Conservation (phyloP, 2,113 vertebrate genomes). For the Semnopithecus entellus region DNA sequence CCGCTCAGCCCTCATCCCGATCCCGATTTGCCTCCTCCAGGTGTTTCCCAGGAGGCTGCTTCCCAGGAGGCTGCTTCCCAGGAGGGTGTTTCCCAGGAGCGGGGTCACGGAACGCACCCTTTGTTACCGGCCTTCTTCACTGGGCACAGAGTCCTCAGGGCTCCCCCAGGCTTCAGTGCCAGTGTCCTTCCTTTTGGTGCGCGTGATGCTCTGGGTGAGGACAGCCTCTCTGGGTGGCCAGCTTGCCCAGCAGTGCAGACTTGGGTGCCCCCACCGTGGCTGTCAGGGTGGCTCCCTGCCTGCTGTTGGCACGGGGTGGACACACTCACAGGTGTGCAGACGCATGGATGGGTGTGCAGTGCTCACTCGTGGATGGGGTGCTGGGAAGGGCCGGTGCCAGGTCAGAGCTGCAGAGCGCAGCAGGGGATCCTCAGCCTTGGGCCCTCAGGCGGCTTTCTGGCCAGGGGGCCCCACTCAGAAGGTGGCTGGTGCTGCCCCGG, state of each 20-base stretch:
- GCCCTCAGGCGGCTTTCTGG: accelerated
- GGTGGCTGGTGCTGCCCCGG: accelerated
- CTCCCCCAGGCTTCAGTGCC: background rate
- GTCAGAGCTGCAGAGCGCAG: background rate
- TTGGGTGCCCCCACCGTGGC: accelerated
- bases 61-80: no score
- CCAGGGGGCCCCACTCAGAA: background rate
- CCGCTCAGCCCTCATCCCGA: no score
- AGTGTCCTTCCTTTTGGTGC: background rate
- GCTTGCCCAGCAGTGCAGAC: accelerated
- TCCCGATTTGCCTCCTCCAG: no score
- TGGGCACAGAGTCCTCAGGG: background rate
- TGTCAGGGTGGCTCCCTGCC: accelerated
- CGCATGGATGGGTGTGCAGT: accelerated
- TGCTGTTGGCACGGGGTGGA: background rate
- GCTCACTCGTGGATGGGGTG: accelerated
- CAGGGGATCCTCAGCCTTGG: background rate
- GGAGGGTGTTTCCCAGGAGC: no score
- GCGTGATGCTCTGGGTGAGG: background rate
- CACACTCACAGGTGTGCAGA: background rate
- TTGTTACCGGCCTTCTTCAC: background rate
- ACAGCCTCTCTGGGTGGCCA: background rate
- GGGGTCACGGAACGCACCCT: no score
- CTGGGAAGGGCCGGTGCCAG: background rate
- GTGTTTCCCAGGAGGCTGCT: no score